A percentile compares a stretch with the other conserved stretches of the same genome.
phyloP scores from a whole-genome alignment of 2,797 vertebrate species.

The Poliocrania exsul region DNA sequence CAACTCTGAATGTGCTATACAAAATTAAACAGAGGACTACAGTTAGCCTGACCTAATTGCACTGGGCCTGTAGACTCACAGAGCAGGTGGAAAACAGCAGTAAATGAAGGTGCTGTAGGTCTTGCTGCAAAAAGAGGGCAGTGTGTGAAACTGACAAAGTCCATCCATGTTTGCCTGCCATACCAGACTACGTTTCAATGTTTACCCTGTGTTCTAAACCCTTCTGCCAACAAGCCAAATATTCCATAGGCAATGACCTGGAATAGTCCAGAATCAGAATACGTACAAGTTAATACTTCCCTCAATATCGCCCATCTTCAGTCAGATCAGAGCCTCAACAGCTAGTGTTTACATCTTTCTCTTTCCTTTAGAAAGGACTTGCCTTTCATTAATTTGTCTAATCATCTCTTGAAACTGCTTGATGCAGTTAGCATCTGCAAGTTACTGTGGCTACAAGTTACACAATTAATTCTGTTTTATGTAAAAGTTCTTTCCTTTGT shows the following conservation, averaged over 20 bases:
- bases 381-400: background rate
- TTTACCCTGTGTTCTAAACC: background rate
- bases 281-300: background rate
- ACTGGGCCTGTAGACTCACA: background rate
- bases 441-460: conserved; percentile 24
- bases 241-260: background rate
- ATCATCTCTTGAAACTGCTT: background rate
- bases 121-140: background rate
- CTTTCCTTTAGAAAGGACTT: background rate
- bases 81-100: background rate
- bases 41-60: background rate
- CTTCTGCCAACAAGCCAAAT: background rate
- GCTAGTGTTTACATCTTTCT: background rate
- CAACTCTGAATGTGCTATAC: background rate
- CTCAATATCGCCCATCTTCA: background rate
- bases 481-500: background rate
- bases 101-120: background rate
- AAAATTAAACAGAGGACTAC: background rate
- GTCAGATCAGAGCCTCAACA: background rate
- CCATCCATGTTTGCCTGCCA: background rate
- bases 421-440: background rate
- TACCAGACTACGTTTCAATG: background rate
- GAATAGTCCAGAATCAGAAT: background rate
- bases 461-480: background rate
- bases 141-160: background rate